Base-by-base conservation (phyloP, 2,888 invertebrate genomes). In the Parelbella ahira region DNA sequence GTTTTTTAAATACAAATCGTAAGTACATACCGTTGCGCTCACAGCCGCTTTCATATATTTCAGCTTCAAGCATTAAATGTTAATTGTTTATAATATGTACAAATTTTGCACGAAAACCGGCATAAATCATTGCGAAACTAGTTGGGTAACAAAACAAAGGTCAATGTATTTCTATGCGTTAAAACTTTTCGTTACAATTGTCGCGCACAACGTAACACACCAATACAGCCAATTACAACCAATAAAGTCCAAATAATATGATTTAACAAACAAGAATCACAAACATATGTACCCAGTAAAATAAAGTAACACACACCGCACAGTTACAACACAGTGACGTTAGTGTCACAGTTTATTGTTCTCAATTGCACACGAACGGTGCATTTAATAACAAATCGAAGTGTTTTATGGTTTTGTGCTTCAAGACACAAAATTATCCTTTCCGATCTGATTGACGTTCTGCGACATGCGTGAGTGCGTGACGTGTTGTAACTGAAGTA, bases 371-470 rank as follows among this genome's bases (percentile, higher is more conserved):
- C 47, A 33, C 37, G 24, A 43, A 36, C 44, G 36, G 21, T 28
- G 23, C 32, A 46, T 37, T 47, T 29, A 36, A 39, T 45, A 41
- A 49, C 45, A 46, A 47, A 50, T 48, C 33, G 36, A 44, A 44
- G 38, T 53, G 47, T 54, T 56, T 54, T 47, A 48, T 37, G 51
- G 48, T 55, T 53, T 50, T 53, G 49, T 50, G 45, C 48, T 48
- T 45, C 47, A 48, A 50, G 47, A 24, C 34, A 32, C 42, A 21
- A 38, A 45, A 13, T 37, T 32, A 33, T 33, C 25, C 30, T 37
- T 32, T 37, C 10, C 20, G 12, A 44, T 45, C 21, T 33, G 30
- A 43, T 10, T 41, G 37, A 32, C 30, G 25, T 13, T 20, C 15
- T 42, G 20, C 34, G 33, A 27, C 21, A 39, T 41, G 38, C 13